phyloP scores from a whole-genome alignment of 2,113 vertebrate genomes.

The Zosterops japonicus region DNA sequence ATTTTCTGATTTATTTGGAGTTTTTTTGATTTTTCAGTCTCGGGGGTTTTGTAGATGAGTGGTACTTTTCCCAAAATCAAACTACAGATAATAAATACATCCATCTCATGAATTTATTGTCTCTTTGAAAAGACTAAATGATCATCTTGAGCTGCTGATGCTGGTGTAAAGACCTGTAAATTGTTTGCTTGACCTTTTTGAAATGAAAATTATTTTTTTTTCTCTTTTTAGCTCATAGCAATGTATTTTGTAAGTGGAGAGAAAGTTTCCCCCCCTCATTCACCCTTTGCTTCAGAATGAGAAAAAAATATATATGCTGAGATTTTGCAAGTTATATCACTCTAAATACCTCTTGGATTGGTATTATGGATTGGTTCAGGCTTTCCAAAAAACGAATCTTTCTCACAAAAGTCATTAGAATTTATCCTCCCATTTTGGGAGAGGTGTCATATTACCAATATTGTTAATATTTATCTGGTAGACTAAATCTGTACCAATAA shows the following conservation, averaged over 20 bases:
- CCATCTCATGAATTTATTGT: neutral
- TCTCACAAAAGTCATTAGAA: neutral
- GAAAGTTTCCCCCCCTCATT: neutral
- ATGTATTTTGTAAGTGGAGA: neutral
- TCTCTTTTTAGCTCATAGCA: neutral
- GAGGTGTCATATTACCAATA: neutral
- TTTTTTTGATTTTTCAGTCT: accelerated
- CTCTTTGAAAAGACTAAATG: neutral
- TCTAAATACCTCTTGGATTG: neutral
- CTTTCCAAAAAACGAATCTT: neutral
- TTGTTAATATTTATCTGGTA: neutral
- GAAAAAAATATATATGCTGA: neutral
- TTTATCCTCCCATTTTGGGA: neutral
- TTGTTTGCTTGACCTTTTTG: neutral
- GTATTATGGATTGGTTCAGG: neutral
- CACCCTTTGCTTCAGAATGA: neutral
- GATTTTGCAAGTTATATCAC: neutral
- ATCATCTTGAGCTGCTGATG: neutral
- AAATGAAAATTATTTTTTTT: neutral
- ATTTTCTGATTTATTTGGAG: accelerated
- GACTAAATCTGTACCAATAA: neutral
- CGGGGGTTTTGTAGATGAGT: neutral
- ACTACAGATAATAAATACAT: neutral
- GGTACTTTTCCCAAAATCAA: neutral
- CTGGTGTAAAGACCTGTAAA: neutral